phyloP scores from a whole-genome alignment of 1,140 invertebrate genomes.

The Diploscapter pachys region DNA sequence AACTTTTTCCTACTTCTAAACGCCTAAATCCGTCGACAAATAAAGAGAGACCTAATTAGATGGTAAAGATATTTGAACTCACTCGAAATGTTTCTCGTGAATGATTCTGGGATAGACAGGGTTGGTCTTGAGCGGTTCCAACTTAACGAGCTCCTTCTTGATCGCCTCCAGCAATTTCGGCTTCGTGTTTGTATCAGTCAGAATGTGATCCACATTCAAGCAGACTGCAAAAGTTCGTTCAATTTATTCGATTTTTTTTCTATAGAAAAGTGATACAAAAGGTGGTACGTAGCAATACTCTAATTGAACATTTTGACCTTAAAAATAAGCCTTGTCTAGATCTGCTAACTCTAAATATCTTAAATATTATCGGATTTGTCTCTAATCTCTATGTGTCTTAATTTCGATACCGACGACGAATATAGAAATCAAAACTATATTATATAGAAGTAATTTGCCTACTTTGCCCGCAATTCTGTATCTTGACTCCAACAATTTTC shows the following conservation, averaged over 20 bases:
- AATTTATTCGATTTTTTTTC: background rate
- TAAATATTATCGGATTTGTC: too few species aligned
- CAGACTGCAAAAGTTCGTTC: constrained; percentile 86
- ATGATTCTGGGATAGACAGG: constrained; percentile 81
- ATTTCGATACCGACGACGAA: too few species aligned
- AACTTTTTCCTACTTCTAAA: too few species aligned
- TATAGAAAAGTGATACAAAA: too few species aligned
- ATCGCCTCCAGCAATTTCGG: constrained; percentile 63
- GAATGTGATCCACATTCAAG: constrained; percentile 90
- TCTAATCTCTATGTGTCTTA: too few species aligned
- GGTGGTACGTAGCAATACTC: too few species aligned
- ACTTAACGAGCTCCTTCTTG: constrained; percentile 70
- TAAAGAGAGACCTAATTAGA: background rate
- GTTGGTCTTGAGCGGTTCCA: constrained; percentile 77
- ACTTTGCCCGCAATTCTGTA: constrained; percentile 83
- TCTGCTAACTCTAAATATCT: too few species aligned
- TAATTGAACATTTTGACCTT: too few species aligned
- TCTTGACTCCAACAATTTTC: constrained; percentile 88
- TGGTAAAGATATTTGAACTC: constrained; percentile 18
- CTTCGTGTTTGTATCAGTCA: constrained; percentile 66
- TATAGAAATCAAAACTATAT: too few species aligned
- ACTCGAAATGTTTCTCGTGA: constrained; percentile 73
- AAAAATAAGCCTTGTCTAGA: too few species aligned
- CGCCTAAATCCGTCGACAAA: too few species aligned
- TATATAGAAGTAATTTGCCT: too few species aligned